Percentiles rank a stretch among this genome's conserved stretches.
phyloP scores from a whole-genome alignment of 2,113 vertebrate genomes.

The Peucedramus taeniatus region DNA sequence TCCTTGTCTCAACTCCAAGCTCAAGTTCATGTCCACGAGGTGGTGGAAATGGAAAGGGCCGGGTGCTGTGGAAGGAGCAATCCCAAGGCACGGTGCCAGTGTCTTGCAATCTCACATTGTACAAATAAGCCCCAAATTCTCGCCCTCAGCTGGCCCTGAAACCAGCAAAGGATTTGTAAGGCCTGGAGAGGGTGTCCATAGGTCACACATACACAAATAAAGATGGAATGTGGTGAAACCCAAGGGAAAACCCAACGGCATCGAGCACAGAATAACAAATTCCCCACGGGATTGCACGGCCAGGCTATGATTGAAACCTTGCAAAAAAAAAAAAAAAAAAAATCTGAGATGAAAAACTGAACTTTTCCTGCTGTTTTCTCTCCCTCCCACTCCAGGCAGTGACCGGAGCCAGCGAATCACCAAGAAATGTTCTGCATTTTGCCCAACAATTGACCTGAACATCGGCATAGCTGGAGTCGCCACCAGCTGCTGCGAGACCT shows the following conservation, averaged over 20 bases:
- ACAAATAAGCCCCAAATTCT: not conserved
- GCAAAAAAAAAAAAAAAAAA: not conserved
- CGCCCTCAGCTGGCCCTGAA: not conserved
- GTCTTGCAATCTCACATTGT: not conserved
- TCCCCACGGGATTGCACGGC: not conserved
- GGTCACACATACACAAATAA: not conserved
- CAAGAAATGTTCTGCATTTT: slow-evolving; percentile 27
- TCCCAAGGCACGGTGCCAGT: not conserved
- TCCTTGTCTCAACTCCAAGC: not conserved
- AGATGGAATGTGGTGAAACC: not conserved
- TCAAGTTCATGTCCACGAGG: not conserved
- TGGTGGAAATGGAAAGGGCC: not conserved
- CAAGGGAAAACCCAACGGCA: not conserved
- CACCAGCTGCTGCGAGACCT: slow-evolving; percentile 15
- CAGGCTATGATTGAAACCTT: not conserved
- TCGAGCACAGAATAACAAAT: not conserved
- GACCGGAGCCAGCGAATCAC: not conserved
- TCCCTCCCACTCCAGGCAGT: not conserved
- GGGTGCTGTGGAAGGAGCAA: not conserved
- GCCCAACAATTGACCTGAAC: not conserved
- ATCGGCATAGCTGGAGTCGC: not conserved
- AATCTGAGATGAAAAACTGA: not conserved
- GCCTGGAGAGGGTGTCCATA: not conserved
- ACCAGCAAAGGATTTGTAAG: not conserved
- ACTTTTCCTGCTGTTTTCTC: not conserved